Evolutionary conservation across 2,888 invertebrate species (phyloP).

Genomic region (Serrognathus titanus): DNA sequence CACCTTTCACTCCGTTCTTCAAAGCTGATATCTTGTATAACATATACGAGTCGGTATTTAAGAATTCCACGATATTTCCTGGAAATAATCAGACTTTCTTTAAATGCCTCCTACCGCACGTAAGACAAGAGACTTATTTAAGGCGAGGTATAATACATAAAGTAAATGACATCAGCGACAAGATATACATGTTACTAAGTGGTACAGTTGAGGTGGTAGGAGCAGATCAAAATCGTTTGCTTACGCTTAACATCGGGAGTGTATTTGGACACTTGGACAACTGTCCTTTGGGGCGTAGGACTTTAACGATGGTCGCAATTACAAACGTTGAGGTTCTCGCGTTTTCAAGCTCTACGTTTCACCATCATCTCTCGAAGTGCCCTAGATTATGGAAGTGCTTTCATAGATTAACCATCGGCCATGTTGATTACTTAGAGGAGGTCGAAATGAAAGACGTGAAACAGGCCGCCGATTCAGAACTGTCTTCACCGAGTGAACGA

Average conservation of each 20-base stretch:
- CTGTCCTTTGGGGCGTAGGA: slow-evolving; percentile 19
- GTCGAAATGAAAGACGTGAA: neutral
- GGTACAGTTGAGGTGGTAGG: slow-evolving; percentile 30
- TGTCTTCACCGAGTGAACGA: too few relatives aligned
- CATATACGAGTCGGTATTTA: slow-evolving; percentile 21
- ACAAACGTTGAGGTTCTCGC: slow-evolving; percentile 29
- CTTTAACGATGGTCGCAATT: slow-evolving; percentile 29
- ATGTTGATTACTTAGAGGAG: slow-evolving; percentile 23
- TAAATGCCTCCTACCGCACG: slow-evolving; percentile 18
- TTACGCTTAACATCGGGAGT: slow-evolving; percentile 25
- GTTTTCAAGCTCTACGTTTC: slow-evolving; percentile 21
- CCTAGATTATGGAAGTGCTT: slow-evolving; percentile 19
- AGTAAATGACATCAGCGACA: slow-evolving; percentile 27
- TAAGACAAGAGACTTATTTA: slow-evolving; percentile 19
- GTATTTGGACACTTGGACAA: slow-evolving; percentile 30
- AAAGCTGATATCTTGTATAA: slow-evolving; percentile 24
- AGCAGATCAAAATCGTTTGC: slow-evolving; percentile 25
- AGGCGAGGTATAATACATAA: slow-evolving; percentile 15
- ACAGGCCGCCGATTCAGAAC: too few relatives aligned
- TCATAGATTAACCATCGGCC: slow-evolving; percentile 16
- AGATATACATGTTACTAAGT: slow-evolving; percentile 26
- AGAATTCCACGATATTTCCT: slow-evolving; percentile 19
- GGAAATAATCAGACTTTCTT: slow-evolving; percentile 20
- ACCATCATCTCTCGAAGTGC: slow-evolving; percentile 24
- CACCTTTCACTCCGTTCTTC: slow-evolving; percentile 20